A percentile compares a stretch with the other conserved stretches of the same genome.
Conservation (phyloP, 2,888 invertebrate species). For the Xestia xanthographa region DNA sequence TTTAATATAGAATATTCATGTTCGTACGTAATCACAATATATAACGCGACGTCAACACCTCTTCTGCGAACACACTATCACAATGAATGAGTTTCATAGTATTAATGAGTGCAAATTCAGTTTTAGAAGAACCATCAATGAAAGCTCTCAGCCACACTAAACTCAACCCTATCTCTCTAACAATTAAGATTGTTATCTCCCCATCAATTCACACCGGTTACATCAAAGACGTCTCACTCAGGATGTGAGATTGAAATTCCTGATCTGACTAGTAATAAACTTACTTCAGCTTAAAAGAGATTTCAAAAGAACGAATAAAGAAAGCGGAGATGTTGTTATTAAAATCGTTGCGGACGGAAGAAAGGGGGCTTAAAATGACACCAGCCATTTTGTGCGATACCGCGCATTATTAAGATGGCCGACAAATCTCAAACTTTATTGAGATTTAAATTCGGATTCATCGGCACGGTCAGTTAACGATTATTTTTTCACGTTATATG, state of each 20-base stretch:
- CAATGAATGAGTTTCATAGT: conserved; percentile 70
- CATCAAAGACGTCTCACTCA: conserved; percentile 86
- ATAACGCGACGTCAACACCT: conserved; percentile 60
- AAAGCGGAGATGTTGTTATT: conserved; percentile 85
- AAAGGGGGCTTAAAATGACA: conserved; percentile 82
- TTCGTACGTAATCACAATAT: conserved; percentile 58
- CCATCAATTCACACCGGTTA: conserved; percentile 72
- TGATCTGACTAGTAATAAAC: conserved; percentile 90
- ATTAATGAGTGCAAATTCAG: conserved; percentile 70
- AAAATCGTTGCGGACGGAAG: conserved; percentile 83
- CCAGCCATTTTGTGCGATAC: conserved; percentile 73
- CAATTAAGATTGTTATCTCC: conserved; percentile 68
- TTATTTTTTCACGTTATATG: conserved; percentile 68
- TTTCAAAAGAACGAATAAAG: conserved; percentile 88
- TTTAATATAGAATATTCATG: conserved; percentile 56
- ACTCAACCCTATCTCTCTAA: conserved; percentile 64
- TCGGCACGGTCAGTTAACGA: conserved; percentile 56
- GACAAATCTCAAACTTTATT: conserved; percentile 83
- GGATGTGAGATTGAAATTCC: conserved; percentile 90
- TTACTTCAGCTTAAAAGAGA: conserved; percentile 84
- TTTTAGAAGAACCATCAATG: conserved; percentile 69
- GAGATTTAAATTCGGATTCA: conserved; percentile 79
- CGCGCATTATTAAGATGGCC: conserved; percentile 73
- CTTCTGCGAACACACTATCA: conserved; percentile 61
- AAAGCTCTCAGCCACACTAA: conserved; percentile 60